A percentile compares a stretch with the other conserved stretches of the same genome.
Conservation (phyloP, 2,888 invertebrate genomes). For the Trachelus stipa region DNA sequence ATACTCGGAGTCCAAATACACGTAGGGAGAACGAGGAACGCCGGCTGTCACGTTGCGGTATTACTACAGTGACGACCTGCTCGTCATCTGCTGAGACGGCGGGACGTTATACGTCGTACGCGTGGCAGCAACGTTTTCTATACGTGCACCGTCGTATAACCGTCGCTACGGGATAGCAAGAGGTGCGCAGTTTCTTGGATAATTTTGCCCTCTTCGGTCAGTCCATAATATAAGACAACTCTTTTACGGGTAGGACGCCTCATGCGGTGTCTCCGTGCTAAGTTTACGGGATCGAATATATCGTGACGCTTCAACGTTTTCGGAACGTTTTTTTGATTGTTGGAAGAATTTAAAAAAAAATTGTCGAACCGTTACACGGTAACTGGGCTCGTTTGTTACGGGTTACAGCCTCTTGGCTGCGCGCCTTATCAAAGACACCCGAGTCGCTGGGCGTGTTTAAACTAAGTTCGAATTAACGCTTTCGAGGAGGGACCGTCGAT, state of each 20-base stretch:
- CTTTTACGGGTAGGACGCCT: background rate
- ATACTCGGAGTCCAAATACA: background rate
- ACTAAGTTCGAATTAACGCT: conserved; percentile 7
- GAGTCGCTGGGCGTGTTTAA: conserved; percentile 2
- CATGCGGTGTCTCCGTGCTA: background rate
- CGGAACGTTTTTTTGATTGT: background rate
- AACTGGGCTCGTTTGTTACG: background rate
- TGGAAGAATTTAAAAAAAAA: background rate
- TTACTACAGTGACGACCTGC: background rate
- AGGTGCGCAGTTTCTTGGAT: background rate
- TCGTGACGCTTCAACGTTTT: background rate
- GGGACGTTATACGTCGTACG: background rate
- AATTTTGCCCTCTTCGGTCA: background rate
- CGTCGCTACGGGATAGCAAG: background rate
- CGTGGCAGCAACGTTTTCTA: background rate
- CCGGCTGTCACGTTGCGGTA: background rate
- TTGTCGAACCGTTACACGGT: background rate
- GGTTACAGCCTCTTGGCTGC: background rate
- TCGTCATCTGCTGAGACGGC: background rate
- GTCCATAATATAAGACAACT: background rate
- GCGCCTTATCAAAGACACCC: background rate
- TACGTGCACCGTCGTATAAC: background rate
- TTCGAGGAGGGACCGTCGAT: background rate
- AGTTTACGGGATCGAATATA: background rate
- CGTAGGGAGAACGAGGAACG: background rate